Base-by-base conservation (phyloP, 2,113 vertebrate species). In the Excalfactoria chinensis region DNA sequence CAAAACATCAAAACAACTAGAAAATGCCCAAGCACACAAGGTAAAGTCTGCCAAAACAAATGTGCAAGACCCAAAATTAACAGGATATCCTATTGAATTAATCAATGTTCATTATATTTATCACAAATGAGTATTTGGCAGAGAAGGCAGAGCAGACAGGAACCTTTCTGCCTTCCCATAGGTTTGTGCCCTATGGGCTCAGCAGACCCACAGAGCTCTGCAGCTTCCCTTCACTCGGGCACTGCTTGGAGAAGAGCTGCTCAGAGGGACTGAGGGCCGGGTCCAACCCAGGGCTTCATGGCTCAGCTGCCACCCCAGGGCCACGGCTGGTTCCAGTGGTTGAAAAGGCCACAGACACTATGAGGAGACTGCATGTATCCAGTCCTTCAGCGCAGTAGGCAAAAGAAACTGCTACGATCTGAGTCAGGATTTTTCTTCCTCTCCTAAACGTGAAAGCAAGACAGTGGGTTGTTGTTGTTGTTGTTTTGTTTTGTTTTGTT, bases 271-370 rank as follows among this genome's bases (percentile, higher is more conserved):
- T 25, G 41, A 68, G 35, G 62, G 48, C 22, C 62, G 86, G 51
- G 68, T n/a, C 59, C 58, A 87, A 5, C 44, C 40, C 9, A 12
- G 23, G 13, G 62, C 72, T 88, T 67, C 60, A 82, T 69, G 18
- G 22, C 28, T 85, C 10, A 32, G 28, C 0, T 0, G 55, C 11
- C 55, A 17, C 11, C 68, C 32, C 15, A 68, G 48, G 23, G 41
- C 56, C 20, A n/a, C 17, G 64, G 58, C 13, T 13, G 1, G 77
- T 84, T 60, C 28, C 66, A 68, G 34, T 2, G 35, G 26, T 19
- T 53, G 51, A 66, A 86, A 92, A 86, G 11, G 23, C 28, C 48
- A 43, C 3, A 71, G 56, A n/a, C 22, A 11, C 25, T 40, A 4
- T 68, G 46, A 81, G 48, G 34, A 86, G 37, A 43, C 2, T 35